Evolutionary conservation across 2,888 invertebrate species (phyloP), one percentile per base, ranked within the genome.

Genomic region (Apocheima hispidaria): DNA sequence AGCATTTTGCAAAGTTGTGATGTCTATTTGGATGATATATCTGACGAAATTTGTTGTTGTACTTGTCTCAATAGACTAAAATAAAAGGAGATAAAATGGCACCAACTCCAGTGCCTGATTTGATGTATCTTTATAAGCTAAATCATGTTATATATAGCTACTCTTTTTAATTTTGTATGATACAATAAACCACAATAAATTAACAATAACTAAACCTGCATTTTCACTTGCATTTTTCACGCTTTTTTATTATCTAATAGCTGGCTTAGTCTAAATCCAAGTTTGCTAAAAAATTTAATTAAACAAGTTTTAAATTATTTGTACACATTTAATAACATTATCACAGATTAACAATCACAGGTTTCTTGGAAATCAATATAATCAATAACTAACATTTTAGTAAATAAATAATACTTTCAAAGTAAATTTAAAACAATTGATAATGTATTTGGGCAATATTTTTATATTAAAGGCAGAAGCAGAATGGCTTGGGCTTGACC

Each of bases 401-500:
- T 49, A 53, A 56, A 57, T 65, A 54, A 68, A 60, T 61, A 68
- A 68, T 73, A 81, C 74, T 76, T 48, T 77, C 54, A 79, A 66
- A 56, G 74, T 62, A 60, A 84, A 72, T 78, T 68, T 82, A 59
- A 70, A 77, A 72, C 83, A 71, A 73, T 75, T 79, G 65, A 82
- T 65, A 70, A 75, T 74, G 77, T 88, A 89, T 88, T 76, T 72
- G 72, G 74, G 78, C 81, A 83, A 74, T 84, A 81, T 88, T 83
- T 92, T 90, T 90, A 81, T 74, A 84, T 92, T 93, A 82, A 89
- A 94, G 94, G 91, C 93, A 74, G 94, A 94, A 89, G 93, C 93
- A 73, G 94, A 94, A 82, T 94, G 94, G 93, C 90, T 92, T 78
- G 94, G 94, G 77, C 93, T 94, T 83, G 95, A 95, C 88, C 94